Base-by-base conservation (phyloP, 1,140 invertebrate species). In the Aphelinus atriplicis region DNA sequence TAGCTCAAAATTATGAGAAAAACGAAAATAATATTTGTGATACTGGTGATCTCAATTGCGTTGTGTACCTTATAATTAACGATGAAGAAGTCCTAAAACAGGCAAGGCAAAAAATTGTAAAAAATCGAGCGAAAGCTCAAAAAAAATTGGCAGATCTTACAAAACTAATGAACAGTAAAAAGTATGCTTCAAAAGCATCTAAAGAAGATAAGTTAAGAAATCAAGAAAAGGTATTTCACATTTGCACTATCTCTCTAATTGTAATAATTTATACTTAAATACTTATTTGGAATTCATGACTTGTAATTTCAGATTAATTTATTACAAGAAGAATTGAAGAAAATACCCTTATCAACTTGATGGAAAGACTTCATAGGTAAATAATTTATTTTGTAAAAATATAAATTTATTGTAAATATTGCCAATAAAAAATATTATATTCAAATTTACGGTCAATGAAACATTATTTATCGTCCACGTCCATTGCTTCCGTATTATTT, bases 401-500 rank as follows among this genome's bases (percentile, higher is more conserved):
- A 57, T 57, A 68, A 6, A 74, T 71, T 62, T 71, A 63, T 65
- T 77, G 76, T 70, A 75, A 26, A 72, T 68, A 75, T 61, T 63
- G 64, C 70, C 71, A 50, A 51, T 63, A 67, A 53, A 48, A 78
- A 61, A 50, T 67, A 70, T 70, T 71, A 46, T 1, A 66, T 64
- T 58, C 9, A 55, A 66, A 57, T 64, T 55, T 10, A 51, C 57
- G 1, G 53, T n/a, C 45, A 66, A 3, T n/a, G 6, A 69, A 71
- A 60, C 51, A 47, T 70, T 71, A 68, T 78, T 78, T 81, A 78
- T 81, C 73, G 50, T 84, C 83, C 57, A 83, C 78, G 47, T 84
- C 85, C 81, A 83, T 85, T 78, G 81, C 75, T 0, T 79, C 66
- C 26, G 26, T 26, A 58, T 87, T 89, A 79, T 88, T 86, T 68